These are phyloP conservation scores for Varecia variegata DNA, from an alignment of 2,797 vertebrate genomes.

Conservation along the genomic window DNA sequence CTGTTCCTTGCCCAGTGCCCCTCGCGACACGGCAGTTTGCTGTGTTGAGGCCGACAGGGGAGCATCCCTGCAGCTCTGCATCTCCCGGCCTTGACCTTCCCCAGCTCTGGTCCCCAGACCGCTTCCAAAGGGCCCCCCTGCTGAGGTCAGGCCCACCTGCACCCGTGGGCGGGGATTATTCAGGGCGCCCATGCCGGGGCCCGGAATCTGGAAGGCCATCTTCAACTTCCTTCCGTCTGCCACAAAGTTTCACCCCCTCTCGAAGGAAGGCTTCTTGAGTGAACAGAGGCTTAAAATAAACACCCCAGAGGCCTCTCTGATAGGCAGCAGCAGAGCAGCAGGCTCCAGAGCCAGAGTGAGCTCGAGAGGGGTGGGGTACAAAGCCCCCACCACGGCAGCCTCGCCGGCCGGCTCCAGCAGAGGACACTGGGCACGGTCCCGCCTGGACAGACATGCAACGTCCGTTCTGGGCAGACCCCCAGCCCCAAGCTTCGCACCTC, in stretches of 20 bases:
- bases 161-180: background rate
- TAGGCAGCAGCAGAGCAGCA: background rate
- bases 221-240: background rate
- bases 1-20: rapidly evolving
- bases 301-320: too few relatives aligned
- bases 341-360: background rate
- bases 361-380: rapidly evolving
- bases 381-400: rapidly evolving
- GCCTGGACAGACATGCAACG: background rate
- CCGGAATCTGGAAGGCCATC: background rate
- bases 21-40: rapidly evolving
- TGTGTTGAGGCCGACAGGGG: rapidly evolving
- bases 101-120: background rate
- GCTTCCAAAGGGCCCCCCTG: background rate
- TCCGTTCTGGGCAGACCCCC: too few relatives aligned
- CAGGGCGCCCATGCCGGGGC: background rate
- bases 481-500: background rate
- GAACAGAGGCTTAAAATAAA: background rate
- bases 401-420: rapidly evolving
- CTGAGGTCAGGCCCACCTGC: background rate
- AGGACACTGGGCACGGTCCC: background rate
- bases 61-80: background rate
- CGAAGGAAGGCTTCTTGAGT: background rate
- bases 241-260: background rate
- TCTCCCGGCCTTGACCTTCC: too few relatives aligned